A percentile compares a stretch with the other conserved stretches of the same genome.
Evolutionary conservation across 2,888 invertebrate species (phyloP).

Genomic region (Eupsilia transversa): DNA sequence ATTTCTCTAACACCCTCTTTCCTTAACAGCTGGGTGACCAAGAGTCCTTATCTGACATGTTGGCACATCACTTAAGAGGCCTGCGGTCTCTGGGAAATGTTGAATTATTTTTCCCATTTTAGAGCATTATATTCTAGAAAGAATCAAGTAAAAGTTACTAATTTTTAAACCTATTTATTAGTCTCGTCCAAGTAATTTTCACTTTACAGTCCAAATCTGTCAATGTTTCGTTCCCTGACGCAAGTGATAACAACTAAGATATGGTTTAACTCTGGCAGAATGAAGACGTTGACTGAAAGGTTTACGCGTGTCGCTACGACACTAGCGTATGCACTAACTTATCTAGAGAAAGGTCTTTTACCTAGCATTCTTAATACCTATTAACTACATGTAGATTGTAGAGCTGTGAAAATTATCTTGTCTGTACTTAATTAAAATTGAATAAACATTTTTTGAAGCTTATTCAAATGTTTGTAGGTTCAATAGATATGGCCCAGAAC

Average conservation of each 20-base stretch:
- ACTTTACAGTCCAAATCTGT: conserved; percentile 21
- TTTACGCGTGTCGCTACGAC: conserved; percentile 38
- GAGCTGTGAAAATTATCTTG: not conserved
- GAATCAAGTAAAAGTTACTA: not conserved
- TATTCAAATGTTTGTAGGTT: not conserved
- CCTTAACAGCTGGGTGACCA: not conserved
- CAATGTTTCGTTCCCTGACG: conserved; percentile 11
- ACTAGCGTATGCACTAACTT: conserved; percentile 19
- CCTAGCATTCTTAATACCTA: conserved; percentile 2
- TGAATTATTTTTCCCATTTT: not conserved
- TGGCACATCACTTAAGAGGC: conserved; percentile 1
- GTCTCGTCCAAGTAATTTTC: not conserved
- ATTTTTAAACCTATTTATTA: too few relatives aligned
- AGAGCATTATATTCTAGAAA: not conserved
- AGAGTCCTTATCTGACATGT: not conserved
- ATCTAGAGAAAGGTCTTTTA: conserved; percentile 21
- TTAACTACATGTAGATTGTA: not conserved
- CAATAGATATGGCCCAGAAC: too few relatives aligned
- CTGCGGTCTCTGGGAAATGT: not conserved
- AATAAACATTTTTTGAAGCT: not conserved
- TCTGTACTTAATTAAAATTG: not conserved
- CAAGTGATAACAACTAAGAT: conserved; percentile 38
- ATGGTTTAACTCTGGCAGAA: conserved; percentile 35
- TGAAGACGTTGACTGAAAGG: conserved; percentile 48
- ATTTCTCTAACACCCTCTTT: not conserved